phyloP scores from a whole-genome alignment of 2,888 invertebrate species.

The Liodrosophila aerea region DNA sequence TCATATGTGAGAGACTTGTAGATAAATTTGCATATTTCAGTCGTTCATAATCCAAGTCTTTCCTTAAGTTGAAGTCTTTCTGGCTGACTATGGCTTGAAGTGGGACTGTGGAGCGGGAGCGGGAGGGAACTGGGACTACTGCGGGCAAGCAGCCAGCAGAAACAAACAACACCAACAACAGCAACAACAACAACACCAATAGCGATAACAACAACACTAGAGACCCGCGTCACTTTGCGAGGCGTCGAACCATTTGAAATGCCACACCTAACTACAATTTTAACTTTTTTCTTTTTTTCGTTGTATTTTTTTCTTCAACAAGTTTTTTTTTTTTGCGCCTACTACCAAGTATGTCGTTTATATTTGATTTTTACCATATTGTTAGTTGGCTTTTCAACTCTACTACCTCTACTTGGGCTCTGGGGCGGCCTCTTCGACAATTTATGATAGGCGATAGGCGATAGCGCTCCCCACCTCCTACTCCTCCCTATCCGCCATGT shows the following conservation, averaged over 20 bases:
- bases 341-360: conserved; percentile 62
- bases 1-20: conserved; percentile 72
- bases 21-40: conserved; percentile 76
- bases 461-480: conserved; percentile 28
- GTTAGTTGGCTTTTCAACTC: conserved; percentile 49
- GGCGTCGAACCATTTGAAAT: conserved; percentile 78
- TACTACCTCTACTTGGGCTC: conserved; percentile 8
- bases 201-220: conserved; percentile 33
- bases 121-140: conserved; percentile 38
- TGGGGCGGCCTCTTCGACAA: conserved; percentile 30
- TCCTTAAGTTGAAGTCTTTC: conserved; percentile 63
- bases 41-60: conserved; percentile 78
- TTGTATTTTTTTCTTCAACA: conserved; percentile 31
- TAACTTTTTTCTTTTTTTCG: conserved; percentile 18
- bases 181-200: conserved; percentile 11
- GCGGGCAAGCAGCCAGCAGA: conserved; percentile 49
- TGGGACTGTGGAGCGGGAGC: conserved; percentile 15
- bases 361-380: conserved; percentile 26
- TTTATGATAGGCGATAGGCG: conserved; percentile 53
- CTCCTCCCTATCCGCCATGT: conserved; percentile 26
- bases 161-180: conserved; percentile 20
- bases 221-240: conserved; percentile 59
- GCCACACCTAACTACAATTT: conserved; percentile 76
- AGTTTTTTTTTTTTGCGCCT: conserved; percentile 62
- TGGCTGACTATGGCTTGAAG: conserved; percentile 6